Conservation (phyloP, 2,113 vertebrate genomes). For the Lycaon pictus region DNA sequence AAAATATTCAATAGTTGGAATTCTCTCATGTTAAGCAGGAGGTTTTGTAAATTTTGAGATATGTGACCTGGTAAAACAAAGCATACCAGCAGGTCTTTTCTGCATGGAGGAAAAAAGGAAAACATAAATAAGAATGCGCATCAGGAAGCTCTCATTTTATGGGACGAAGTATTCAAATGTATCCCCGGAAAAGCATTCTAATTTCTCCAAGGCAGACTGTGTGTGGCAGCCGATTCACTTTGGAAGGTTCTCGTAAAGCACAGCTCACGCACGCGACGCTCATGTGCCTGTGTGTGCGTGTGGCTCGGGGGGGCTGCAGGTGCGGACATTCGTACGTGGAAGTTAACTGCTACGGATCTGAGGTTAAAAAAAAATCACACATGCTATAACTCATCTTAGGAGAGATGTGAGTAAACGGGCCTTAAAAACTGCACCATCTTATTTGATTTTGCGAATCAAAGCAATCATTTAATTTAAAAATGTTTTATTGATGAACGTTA, state of each 20-base stretch:
- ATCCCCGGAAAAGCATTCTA: background rate
- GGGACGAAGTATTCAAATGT: background rate
- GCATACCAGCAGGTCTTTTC: background rate
- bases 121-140: background rate
- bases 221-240: background rate
- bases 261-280: rapidly evolving
- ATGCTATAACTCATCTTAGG: background rate
- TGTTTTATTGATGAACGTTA: background rate
- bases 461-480: background rate
- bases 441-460: background rate
- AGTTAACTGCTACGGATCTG: background rate
- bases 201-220: background rate
- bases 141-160: background rate
- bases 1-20: background rate
- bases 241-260: rapidly evolving
- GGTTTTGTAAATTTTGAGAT: background rate
- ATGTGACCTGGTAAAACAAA: rapidly evolving
- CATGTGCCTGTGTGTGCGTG: rapidly evolving
- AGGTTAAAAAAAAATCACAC: too few species aligned
- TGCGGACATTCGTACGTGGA: background rate
- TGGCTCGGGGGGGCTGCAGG: rapidly evolving
- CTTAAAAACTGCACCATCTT: background rate
- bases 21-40: background rate
- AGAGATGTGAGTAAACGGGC: background rate
- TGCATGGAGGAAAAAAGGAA: background rate